Evolutionary conservation across 2,113 vertebrate genomes (phyloP), one percentile per base, ranked within the genome.

Genomic region (Crotalus tigris): DNA sequence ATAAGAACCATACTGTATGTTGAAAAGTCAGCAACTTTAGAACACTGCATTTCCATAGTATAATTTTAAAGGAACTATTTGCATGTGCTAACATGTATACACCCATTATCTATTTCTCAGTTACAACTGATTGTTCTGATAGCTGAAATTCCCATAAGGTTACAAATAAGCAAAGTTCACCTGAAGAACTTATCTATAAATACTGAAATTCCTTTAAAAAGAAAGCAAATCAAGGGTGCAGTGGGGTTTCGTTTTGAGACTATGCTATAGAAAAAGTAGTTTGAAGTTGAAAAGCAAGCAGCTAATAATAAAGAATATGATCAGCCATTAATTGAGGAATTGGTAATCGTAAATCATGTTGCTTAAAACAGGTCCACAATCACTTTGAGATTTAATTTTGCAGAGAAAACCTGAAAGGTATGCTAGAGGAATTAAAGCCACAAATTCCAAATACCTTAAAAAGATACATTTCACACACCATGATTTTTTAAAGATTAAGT

Each of bases 101-200:
- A 57, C 55, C 44, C 2, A 51, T 49, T 11, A 8, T 24, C 39
- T 58, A 21, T 81, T 5, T 15, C 29, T 10, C 5, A 24, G 4
- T 85, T 85, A 90, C 44, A 86, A 85, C 17, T 9, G 21, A 51
- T 19, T 13, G 58, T 88, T 92, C 53, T 4, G 21, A 61, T 15
- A 69, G 21, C 39, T 21, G 92, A 90, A 85, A 90, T 92, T n/a
- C 61, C 39, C 64, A 89, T 39, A 81, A 90, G 26, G 10, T 90
- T 51, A 61, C 4, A 93, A 81, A 90, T 5, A 92, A 92, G 15
- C 64, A 89, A 92, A 92, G 88, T 92, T 92, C 53, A 85, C 24
- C 54, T 24, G 29, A 57, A 61, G 26, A 33, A 29, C 21, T 1
- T 49, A 89, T 12, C 81, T 39, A 46, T 92, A 81, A n/a, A 12